Base-by-base conservation (phyloP, 2,888 invertebrate genomes). In the Spodoptera littoralis region DNA sequence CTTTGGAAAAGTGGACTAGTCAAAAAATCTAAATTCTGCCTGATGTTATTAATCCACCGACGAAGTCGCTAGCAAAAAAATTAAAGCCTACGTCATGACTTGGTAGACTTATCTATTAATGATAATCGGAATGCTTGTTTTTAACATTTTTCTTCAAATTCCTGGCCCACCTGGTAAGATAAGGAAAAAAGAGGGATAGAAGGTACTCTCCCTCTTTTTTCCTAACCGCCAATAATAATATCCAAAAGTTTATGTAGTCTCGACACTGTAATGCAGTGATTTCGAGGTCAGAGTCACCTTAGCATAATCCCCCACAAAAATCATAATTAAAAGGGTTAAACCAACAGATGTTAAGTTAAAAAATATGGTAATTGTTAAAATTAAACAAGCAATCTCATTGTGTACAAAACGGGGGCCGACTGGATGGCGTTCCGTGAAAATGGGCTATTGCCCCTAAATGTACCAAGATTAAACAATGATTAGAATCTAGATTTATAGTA, bases 401-500 rank as follows among this genome's bases (percentile, higher is more conserved):
- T 90, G 87, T 89, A 90, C 89, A 76, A 82, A 90, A 82, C 83
- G 81, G 71, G 82, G 82, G 77, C 83, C 77, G 61, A 70, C 83
- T 78, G 85, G 84, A 88, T 84, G 83, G 83, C 82, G 83, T 83
- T 85, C 81, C 85, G 84, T 86, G 87, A 75, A 86, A 92, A 90
- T 88, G 89, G 91, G 87, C 90, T 83, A 89, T 92, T 87, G 87
- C 83, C 84, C 87, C 79, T 82, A 85, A 92, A 91, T 85, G 88
- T 85, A 86, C 83, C 82, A 84, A 88, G 85, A 87, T 89, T 86
- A 88, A 87, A 89, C 88, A 89, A 85, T 87, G 90, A 91, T 91
- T 89, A 88, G 82, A 87, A 91, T 91, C 90, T 84, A 77, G 86
- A 91, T 91, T 92, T 90, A 90, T 86, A 88, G 85, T 90, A 88